Base-by-base conservation (phyloP, 2,113 vertebrate species). In the Macquaria ambigua region DNA sequence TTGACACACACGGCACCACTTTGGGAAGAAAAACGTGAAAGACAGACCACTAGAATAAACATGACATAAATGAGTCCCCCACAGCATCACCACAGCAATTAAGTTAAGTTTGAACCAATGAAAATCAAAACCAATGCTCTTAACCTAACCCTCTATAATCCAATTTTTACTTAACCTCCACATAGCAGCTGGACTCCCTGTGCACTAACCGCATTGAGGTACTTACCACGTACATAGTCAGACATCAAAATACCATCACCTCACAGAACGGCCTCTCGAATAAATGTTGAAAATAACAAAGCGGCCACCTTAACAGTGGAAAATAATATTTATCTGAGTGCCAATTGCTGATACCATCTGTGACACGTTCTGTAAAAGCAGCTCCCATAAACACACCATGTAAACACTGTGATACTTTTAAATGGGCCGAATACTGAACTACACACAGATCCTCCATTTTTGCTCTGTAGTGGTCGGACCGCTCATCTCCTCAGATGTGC, bases 271-370 rank as follows among this genome's bases (percentile, higher is more conserved):
- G 70, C 46, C 83, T 84, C 91, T 89, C 37, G 74, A 64, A 86
- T 93, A 91, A 92, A 95, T 82, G 87, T 87, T 91, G 90, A 91
- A 91, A 89, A 86, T 90, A 93, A 89, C 85, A 91, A 91, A 88
- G 87, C 37, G 73, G 78, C 69, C 80, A 80, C 81, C 87, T 94
- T 93, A 90, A 90, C 58, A 78, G 79, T 82, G 89, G 90, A 91
- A 92, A 93, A 93, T 92, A 93, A 93, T 91, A 93, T 95, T 95
- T 94, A 93, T 92, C 77, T 53, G 77, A 90, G 80, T 41, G 62
- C 63, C 67, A 46, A 79, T 81, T 71, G 83, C 87, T 84, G 82
- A 89, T 92, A 87, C 88, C 81, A 86, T 92, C 91, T 91, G 87
- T 81, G 59, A 91, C 84, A 82, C 64, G n/a, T 77, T 91, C 78